These are phyloP conservation scores for Sarcophaga bullata DNA, from an alignment of 1,140 invertebrate species.

Conservation along the genomic window DNA sequence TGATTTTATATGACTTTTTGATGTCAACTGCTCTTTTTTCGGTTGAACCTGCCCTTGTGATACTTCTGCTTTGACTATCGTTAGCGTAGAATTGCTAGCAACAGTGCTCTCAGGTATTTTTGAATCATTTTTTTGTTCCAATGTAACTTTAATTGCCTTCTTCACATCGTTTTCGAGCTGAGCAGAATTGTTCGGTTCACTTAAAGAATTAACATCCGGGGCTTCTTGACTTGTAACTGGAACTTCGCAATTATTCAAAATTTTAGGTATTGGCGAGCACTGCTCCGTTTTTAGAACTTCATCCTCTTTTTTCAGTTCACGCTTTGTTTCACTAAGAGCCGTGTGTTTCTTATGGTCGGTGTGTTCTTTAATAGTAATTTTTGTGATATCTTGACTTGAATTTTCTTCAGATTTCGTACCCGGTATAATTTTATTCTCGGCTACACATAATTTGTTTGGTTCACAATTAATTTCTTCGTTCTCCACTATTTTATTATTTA, in stretches of 20 bases:
- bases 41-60: background rate
- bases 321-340: background rate
- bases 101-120: background rate
- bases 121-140: background rate
- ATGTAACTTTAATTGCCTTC: background rate
- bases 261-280: background rate
- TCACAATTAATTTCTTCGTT: background rate
- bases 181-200: background rate
- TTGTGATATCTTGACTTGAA: background rate
- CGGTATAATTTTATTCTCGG: background rate
- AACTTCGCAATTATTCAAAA: background rate
- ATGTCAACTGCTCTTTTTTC: slow-evolving; percentile 1
- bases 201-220: background rate
- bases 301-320: background rate
- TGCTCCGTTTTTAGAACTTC: slow-evolving; percentile 23
- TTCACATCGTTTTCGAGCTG: background rate
- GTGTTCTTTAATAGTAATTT: background rate
- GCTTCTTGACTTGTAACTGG: background rate
- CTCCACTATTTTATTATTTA: background rate
- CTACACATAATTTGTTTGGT: background rate
- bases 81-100: background rate
- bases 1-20: slow-evolving; percentile 2
- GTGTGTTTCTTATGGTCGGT: background rate
- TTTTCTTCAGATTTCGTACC: background rate
- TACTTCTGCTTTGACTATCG: background rate